A percentile compares a stretch with the other conserved stretches of the same genome.
Evolutionary conservation across 2,797 vertebrate genomes (phyloP).

Genomic region (Anas acuta): DNA sequence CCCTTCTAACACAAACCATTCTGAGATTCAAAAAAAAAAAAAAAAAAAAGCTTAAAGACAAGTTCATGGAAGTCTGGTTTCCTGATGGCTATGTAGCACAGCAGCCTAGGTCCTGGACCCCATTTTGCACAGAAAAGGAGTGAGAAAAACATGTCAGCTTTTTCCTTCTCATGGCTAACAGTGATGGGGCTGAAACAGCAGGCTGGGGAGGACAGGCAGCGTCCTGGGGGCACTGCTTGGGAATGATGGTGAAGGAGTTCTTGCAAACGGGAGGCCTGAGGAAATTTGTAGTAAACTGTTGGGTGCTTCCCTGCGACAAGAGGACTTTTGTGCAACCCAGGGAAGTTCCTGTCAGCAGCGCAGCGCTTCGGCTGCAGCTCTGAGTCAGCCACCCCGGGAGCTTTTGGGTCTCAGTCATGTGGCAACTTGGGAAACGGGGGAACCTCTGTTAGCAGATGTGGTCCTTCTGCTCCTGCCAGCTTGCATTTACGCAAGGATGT

Average conservation of each 20-base stretch:
- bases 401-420: not conserved
- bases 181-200: not conserved
- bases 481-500: not conserved
- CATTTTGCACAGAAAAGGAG: not conserved
- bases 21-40: too few species aligned
- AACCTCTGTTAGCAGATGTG: accelerated
- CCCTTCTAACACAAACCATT: too few species aligned
- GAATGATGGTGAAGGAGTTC: not conserved
- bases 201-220: not conserved
- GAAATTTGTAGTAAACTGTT: not conserved
- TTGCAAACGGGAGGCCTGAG: not conserved
- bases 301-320: not conserved
- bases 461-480: not conserved
- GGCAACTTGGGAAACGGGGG: accelerated
- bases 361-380: not conserved
- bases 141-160: not conserved
- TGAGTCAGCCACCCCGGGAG: not conserved
- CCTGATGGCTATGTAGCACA: not conserved
- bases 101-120: too few species aligned
- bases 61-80: not conserved
- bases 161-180: not conserved
- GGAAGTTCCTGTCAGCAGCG: not conserved
- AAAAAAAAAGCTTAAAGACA: not conserved
- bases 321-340: not conserved
- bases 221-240: not conserved